Percentiles rank a stretch among this genome's conserved stretches.
Evolutionary conservation across 2,113 vertebrate species (phyloP).

Genomic region (Tragelaphus scriptus): DNA sequence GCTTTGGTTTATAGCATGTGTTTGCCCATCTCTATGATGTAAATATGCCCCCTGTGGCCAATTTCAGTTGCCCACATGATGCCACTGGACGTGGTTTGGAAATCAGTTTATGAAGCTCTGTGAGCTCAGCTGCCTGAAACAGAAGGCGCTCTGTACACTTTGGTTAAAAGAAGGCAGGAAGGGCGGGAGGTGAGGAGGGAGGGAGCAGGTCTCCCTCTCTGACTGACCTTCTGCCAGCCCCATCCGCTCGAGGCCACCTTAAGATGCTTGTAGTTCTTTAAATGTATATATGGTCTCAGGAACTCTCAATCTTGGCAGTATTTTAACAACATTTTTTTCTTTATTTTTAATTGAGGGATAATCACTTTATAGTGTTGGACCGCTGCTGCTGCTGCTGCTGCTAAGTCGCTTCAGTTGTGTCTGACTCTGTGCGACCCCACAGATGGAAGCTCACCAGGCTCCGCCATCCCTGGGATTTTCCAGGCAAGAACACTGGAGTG

Average conservation of each 20-base stretch:
- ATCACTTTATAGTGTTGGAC: neutral
- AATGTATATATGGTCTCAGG: accelerated
- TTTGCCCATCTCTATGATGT: neutral
- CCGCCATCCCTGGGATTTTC: too few species aligned
- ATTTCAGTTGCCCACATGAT: neutral
- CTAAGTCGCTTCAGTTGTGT: too few species aligned
- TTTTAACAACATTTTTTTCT: neutral
- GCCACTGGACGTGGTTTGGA: neutral
- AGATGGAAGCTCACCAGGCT: too few species aligned
- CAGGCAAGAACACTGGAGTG: too few species aligned
- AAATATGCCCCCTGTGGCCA: neutral
- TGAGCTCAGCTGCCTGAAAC: neutral
- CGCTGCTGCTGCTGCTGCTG: too few species aligned
- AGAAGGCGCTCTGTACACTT: accelerated
- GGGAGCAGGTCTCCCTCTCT: too few species aligned
- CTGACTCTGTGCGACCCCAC: too few species aligned
- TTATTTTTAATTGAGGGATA: neutral
- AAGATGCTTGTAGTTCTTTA: accelerated
- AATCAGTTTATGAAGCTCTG: neutral
- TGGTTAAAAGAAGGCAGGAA: neutral
- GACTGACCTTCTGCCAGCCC: neutral
- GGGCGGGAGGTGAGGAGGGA: neutral
- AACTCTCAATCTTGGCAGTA: neutral
- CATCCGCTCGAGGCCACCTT: neutral
- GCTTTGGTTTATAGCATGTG: neutral